Evolutionary conservation across 2,113 vertebrate species (phyloP).

Genomic region (human (Homo sapiens)): GRCh38 chr14:94924001-94924500

Average conservation of each 20-base stretch:
- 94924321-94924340: not conserved
- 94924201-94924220: not conserved
- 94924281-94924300: rapidly evolving
- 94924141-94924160: rapidly evolving
- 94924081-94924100: not conserved
- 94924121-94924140: not conserved
- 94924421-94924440: not conserved
- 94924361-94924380: not conserved
- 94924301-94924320: not conserved
- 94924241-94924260: not conserved
- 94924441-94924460: rapidly evolving
- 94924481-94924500: not conserved
- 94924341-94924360: not conserved
- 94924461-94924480: no score
- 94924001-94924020: constrained; percentile 14
- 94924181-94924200: not conserved
- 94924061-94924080: not conserved
- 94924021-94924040: not conserved
- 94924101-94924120: not conserved
- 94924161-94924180: not conserved
- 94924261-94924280: rapidly evolving
- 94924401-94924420: not conserved
- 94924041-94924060: not conserved
- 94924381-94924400: not conserved
- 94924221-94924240: rapidly evolving